Evolutionary conservation across 2,888 invertebrate genomes (phyloP), one percentile per base, ranked within the genome.

Genomic region (Nycteola revayana): DNA sequence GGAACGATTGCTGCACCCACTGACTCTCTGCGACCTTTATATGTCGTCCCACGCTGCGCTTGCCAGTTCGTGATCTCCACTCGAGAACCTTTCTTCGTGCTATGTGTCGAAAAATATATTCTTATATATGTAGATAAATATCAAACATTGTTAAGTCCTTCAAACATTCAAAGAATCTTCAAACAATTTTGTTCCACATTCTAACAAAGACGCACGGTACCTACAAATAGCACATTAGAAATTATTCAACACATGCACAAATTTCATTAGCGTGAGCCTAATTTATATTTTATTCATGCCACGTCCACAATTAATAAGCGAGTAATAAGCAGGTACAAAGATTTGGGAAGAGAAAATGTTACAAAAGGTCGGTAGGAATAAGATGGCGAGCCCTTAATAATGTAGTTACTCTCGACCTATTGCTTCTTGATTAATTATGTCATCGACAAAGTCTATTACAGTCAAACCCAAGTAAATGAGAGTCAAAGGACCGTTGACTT

Each of bases 351-450:
- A 25, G 40, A 49, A 51, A 48, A 45, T 39, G 35, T 32, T 34
- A 38, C 28, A 43, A 37, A 36, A 36, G 22, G 31, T 21, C 10
- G n/a, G 36, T 24, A 25, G 20, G 33, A 46, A 32, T 26, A 42
- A 38, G 49, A 58, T 24, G 21, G 25, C 46, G 42, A 47, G 28
- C 44, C 52, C 64, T 66, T 64, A 67, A 72, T 67, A 64, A 63
- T 49, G 49, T 51, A 53, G 53, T 62, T 62, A 52, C 55, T 54
- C 42, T 46, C 53, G 34, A 40, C 43, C 60, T 58, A 60, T 66
- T 70, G 55, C 50, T 52, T 51, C 47, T 50, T 61, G 59, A 72
- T 69, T 67, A 70, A 70, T 67, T 62, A 60, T 63, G 67, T 69
- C 64, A 54, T 51, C 42, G 47, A 42, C 60, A 60, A 59, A 54